Evolutionary conservation across 53 echinoderm and acorn worm genomes (phyloP), one percentile per base, ranked within the genome.

Genomic region (Henricia sp.): DNA sequence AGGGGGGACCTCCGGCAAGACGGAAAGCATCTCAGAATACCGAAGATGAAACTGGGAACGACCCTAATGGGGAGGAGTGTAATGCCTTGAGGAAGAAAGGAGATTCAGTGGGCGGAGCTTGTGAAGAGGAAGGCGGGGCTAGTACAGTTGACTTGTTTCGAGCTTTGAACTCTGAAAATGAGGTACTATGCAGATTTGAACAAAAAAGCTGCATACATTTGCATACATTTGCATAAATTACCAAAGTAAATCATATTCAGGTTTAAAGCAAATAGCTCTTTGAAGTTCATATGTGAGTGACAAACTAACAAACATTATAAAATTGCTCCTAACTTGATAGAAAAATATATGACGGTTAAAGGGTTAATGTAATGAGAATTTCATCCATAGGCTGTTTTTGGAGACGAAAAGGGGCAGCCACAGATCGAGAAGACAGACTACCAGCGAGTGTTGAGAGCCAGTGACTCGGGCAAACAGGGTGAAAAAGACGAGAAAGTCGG

Each of bases 81-180:
- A 40, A 25, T 60, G 16, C 14, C 0, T 30, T 26, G 33, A 33
- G 50, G 56, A 0, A 37, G 25, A 5, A 20, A 3, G 70, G 46
- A 17, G 70, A 43, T 28, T 37, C 1, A 6, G 29, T 44, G 30
- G 42, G 46, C 28, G 77, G 27, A 53, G 74, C 25, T 44, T 35
- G 30, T 53, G 86, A 50, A 59, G 74, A 26, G 11, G 67, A 16
- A 53, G 29, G 9, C 17, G 32, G 77, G 21, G 67, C 27, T 71
- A 37, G 33, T 66, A 37, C 55, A 33, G 43, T 69, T 52, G 2
- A 25, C 48, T 58, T 91, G 12, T 83, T 91, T 54, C 37, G 27
- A 50, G 86, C 87, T 21, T 71, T 91, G 23, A 83, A 91, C 52
- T 48, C 83, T 1, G 82, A 82, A 28, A 73, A 74, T 73, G 67